Conservation (phyloP, 1,140 invertebrate species). For the Drosophila trapezifrons region DNA sequence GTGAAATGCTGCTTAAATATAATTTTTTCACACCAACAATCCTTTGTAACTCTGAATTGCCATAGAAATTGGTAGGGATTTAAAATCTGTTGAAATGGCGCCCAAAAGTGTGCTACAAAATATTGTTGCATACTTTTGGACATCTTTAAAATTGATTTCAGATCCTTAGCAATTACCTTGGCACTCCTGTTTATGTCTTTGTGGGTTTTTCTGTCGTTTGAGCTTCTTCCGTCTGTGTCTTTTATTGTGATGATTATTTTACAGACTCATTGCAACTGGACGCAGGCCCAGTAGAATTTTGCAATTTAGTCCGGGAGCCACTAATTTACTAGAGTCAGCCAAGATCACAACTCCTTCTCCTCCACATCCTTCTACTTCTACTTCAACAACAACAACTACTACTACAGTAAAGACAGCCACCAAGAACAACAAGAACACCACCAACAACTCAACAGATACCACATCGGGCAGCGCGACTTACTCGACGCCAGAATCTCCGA, state of each 20-base stretch:
- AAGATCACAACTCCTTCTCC: constrained; percentile 45
- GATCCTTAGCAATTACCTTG: background rate
- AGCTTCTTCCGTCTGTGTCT: constrained; percentile 34
- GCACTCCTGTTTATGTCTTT: constrained; percentile 7
- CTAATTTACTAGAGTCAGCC: constrained; percentile 65
- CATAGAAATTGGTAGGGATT: background rate
- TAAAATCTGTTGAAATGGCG: background rate
- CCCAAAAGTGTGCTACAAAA: background rate
- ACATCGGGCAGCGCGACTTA: constrained; percentile 49
- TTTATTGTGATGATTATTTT: constrained; percentile 63
- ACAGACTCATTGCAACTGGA: constrained; percentile 81
- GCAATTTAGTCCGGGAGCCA: constrained; percentile 76
- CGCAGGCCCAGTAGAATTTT: constrained; percentile 83
- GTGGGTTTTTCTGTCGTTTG: constrained; percentile 28
- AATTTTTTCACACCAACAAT: background rate
- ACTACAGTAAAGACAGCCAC: constrained; percentile 33
- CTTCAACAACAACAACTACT: constrained; percentile 27
- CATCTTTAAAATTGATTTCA: background rate
- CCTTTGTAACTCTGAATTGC: background rate
- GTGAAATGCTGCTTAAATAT: background rate
- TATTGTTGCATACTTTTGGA: background rate
- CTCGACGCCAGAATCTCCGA: constrained; percentile 59
- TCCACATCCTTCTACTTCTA: constrained; percentile 40
- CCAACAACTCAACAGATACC: constrained; percentile 56
- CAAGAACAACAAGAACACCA: constrained; percentile 46